Evolutionary conservation across 2,797 vertebrate species (phyloP).

Genomic region (Xiphorhynchus erythropygius): DNA sequence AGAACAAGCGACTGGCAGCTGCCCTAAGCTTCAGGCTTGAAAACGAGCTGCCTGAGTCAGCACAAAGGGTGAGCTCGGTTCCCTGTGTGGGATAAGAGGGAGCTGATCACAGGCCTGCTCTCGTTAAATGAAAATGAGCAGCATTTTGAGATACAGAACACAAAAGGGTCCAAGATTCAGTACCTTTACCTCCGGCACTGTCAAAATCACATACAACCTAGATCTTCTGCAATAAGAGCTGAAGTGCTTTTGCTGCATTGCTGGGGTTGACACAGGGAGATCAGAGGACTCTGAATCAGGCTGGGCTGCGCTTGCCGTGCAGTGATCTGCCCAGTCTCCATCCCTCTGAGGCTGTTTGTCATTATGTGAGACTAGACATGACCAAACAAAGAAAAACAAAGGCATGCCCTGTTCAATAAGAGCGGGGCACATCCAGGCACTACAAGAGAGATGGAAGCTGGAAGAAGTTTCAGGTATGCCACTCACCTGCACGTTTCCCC

Average conservation of each 20-base stretch:
- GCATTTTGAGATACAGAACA: not conserved
- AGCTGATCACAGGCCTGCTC: not conserved
- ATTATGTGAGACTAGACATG: accelerated
- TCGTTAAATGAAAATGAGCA: not conserved
- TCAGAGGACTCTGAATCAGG: not conserved
- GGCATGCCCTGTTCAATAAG: not conserved
- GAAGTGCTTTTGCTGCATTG: not conserved
- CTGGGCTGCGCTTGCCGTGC: not conserved
- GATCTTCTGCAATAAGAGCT: not conserved
- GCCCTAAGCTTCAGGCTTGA: not conserved
- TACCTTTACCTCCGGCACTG: not conserved
- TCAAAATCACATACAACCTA: not conserved
- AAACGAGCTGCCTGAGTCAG: not conserved
- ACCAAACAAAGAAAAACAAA: not conserved
- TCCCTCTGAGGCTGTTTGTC: not conserved
- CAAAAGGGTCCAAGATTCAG: not conserved
- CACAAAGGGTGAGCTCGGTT: not conserved
- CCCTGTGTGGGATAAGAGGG: not conserved
- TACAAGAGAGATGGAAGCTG: not conserved
- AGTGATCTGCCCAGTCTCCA: not conserved
- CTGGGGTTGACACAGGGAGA: not conserved
- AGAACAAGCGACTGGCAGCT: not conserved
- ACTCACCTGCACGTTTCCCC: not conserved
- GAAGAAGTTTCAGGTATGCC: not conserved
- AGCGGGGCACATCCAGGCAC: not conserved